Evolutionary conservation across 1,140 invertebrate genomes (phyloP), one percentile per base, ranked within the genome.

Genomic region (Saxidomus purpurata): DNA sequence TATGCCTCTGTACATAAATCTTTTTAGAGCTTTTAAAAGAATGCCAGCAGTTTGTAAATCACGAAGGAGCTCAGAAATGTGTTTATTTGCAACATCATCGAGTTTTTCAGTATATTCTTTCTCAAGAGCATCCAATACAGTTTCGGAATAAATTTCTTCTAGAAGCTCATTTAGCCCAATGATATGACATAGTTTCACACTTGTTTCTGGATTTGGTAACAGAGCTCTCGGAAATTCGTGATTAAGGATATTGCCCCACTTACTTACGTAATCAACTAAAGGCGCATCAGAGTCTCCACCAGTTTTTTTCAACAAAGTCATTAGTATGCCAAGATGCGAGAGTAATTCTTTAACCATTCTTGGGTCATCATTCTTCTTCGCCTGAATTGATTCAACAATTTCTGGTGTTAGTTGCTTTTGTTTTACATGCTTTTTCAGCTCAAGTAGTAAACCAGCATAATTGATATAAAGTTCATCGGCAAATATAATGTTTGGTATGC

Each of bases 381-480:
- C n/a, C n/a, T 69, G 28, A 19, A 89, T 82, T 9, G n/a, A 34
- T 0, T 69, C 11, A 22, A 22, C 22, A 17, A 89, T 38, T 36
- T 71, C 87, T 22, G 22, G 19, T 9, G 76, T 40, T 3, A 89
- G 43, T 71, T 59, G 22, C n/a, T 49, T n/a, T 71, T 89, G 87
- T 0, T 49, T n/a, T n/a, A 80, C 15, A n/a, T 22, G 25, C 6
- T 17, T n/a, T 4, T 67, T 43, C n/a, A 89, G 22, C 17, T 89
- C 63, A 11, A 25, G 34, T 9, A 89, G n/a, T 13, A 89, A 40
- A 4, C 43, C 13, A 0, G 52, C 6, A 59, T 80, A 81, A 59
- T 89, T 89, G 19, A 28, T 40, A 28, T 89, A 36, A 11, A 89
- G 67, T 43, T 89, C 87, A 74, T 89, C 87, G 17, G 38, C 52